These are phyloP conservation scores for Tokudaia muenninki DNA, from an alignment of 2,797 vertebrate species.

Conservation along the genomic window DNA sequence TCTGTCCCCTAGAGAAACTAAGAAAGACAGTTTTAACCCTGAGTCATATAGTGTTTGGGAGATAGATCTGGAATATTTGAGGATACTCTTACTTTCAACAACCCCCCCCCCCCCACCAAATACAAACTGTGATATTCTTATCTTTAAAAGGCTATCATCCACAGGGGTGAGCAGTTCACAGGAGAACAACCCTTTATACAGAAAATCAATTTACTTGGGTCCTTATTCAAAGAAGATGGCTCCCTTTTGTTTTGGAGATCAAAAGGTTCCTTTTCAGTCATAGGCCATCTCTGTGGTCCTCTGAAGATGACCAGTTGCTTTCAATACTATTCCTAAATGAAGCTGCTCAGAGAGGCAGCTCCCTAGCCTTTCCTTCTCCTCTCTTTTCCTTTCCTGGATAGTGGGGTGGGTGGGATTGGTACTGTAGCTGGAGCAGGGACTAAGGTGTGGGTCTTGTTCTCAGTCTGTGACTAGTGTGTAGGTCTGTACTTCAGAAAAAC, in stretches of 20 bases:
- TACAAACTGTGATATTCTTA: background rate
- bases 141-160: background rate
- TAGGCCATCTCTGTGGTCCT: background rate
- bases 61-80: background rate
- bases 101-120: background rate
- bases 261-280: background rate
- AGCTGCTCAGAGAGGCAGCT: background rate
- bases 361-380: background rate
- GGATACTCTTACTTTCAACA: background rate
- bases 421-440: background rate
- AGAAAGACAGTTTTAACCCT: background rate
- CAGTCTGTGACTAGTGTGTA: background rate
- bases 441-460: conserved; percentile 14
- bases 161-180: background rate
- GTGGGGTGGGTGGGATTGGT: background rate
- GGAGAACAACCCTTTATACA: background rate
- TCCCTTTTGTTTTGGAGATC: background rate
- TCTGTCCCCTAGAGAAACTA: background rate
- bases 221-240: background rate
- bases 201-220: background rate
- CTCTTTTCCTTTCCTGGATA: background rate
- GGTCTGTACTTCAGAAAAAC: background rate
- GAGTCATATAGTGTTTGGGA: background rate
- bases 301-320: background rate
- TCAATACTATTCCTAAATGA: background rate